Percentiles rank a stretch among this genome's conserved stretches.
Evolutionary conservation across 2,113 vertebrate genomes (phyloP).

Genomic region (Genyomyrus donnyi): DNA sequence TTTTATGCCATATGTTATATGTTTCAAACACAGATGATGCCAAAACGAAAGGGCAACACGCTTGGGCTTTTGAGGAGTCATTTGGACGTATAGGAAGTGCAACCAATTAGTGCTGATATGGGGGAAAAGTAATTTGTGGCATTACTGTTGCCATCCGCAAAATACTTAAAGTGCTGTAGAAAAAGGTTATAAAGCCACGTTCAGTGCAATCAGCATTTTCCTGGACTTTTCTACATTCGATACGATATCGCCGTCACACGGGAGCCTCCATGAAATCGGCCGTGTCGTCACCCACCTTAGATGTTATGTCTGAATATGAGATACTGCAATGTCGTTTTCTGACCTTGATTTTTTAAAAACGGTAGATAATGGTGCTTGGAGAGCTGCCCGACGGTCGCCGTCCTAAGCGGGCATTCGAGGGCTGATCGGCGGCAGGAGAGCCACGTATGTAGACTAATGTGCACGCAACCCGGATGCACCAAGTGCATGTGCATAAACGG

Average conservation of each 20-base stretch:
- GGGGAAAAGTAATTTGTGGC: neutral
- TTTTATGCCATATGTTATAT: neutral
- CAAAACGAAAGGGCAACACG: neutral
- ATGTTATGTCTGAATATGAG: neutral
- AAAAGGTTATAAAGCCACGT: neutral
- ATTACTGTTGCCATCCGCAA: neutral
- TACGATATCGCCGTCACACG: neutral
- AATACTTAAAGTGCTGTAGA: neutral
- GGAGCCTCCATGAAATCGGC: neutral
- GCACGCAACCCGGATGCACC: neutral
- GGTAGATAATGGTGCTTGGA: neutral
- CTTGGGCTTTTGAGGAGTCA: neutral
- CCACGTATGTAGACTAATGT: neutral
- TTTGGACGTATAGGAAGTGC: neutral
- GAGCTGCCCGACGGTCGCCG: neutral
- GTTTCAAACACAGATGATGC: neutral
- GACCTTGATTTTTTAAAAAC: conserved; percentile 13
- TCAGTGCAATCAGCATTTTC: neutral
- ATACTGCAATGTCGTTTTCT: conserved; percentile 19
- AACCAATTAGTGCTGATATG: neutral
- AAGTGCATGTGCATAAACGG: neutral
- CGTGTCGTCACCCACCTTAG: neutral
- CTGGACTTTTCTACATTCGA: neutral
- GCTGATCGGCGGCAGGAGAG: neutral
- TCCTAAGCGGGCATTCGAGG: neutral